Conservation (phyloP, 2,797 vertebrate species). For the Macropus fuliginosus region DNA sequence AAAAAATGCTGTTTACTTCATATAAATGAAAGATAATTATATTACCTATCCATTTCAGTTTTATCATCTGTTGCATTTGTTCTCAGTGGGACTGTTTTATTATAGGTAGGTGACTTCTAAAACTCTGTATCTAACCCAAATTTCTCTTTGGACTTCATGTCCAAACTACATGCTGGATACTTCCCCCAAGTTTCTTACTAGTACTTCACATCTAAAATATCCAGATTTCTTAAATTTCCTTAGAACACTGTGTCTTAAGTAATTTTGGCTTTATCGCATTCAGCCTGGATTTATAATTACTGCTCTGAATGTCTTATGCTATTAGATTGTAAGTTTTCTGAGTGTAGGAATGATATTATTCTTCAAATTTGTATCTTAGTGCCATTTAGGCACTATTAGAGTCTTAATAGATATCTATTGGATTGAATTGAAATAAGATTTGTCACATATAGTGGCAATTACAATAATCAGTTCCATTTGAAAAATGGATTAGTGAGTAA, state of each 20-base stretch:
- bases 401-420: background rate
- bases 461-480: conserved; percentile 29
- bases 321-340: background rate
- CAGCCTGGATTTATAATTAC: background rate
- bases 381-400: background rate
- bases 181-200: background rate
- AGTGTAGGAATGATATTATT: background rate
- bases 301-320: background rate
- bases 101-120: background rate
- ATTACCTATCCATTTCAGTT: background rate
- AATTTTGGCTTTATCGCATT: background rate
- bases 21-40: background rate
- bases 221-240: background rate
- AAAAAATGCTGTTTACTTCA: background rate
- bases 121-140: background rate
- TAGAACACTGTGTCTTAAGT: background rate
- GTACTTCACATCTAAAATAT: background rate
- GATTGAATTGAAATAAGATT: background rate
- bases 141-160: background rate
- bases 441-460: conserved; percentile 23
- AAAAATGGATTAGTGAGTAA: conserved; percentile 3
- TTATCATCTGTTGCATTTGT: background rate
- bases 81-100: background rate
- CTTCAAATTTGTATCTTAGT: background rate
- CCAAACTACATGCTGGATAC: background rate